Percentiles rank a stretch among this genome's conserved stretches.
phyloP scores from a whole-genome alignment of 2,888 invertebrate species.

The Suillia variegata region DNA sequence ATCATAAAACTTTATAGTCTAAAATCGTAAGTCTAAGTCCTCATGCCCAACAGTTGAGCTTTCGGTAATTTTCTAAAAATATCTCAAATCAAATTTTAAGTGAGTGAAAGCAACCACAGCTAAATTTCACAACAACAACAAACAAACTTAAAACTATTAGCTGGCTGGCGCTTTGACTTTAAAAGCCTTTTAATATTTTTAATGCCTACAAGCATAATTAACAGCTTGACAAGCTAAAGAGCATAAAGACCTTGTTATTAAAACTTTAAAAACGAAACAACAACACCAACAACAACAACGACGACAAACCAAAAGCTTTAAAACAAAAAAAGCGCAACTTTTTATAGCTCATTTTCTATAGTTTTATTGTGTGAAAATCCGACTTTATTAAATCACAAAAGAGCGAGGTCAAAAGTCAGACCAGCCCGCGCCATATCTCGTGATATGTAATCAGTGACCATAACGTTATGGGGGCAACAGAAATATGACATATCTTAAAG shows the following conservation, averaged over 20 bases:
- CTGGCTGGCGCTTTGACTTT: too few species aligned
- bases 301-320: too few species aligned
- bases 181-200: too few species aligned
- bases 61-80: too few species aligned
- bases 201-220: constrained; percentile 18
- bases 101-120: too few species aligned
- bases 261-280: constrained; percentile 3
- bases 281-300: too few species aligned
- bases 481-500: constrained; percentile 1
- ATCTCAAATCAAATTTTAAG: too few species aligned
- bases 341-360: constrained; percentile 1
- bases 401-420: constrained; percentile 18
- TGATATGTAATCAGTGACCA: background rate
- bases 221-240: constrained; percentile 21
- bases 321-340: constrained; percentile 16
- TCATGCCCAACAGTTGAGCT: too few species aligned
- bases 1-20: too few species aligned
- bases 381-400: constrained; percentile 12
- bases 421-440: background rate
- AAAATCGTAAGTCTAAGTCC: too few species aligned
- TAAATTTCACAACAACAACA: too few species aligned
- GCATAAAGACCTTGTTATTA: constrained; percentile 16
- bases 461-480: constrained; percentile 7
- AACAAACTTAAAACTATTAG: too few species aligned
- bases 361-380: constrained; percentile 20